phyloP scores from a whole-genome alignment of 1,140 invertebrate species.

The Meloidogyne floridensis region DNA sequence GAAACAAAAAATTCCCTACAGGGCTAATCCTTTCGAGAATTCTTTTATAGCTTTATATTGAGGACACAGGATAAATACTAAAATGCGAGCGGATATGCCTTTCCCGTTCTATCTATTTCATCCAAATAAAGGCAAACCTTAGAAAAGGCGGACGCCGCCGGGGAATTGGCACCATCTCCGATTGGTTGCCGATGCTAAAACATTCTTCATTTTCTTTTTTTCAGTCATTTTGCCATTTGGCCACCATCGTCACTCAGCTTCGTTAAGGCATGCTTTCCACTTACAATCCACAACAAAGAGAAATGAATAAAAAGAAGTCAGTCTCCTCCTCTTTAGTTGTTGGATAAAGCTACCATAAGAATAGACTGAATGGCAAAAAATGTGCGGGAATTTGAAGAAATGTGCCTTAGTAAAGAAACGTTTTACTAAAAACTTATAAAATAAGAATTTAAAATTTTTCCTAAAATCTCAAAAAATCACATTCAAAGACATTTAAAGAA shows the following conservation, averaged over 20 bases:
- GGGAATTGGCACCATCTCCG: slow-evolving; percentile 30
- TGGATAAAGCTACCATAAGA: not conserved
- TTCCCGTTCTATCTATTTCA: not conserved
- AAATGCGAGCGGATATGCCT: not conserved
- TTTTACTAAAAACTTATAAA: too few relatives aligned
- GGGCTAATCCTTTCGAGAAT: slow-evolving; percentile 34
- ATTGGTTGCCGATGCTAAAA: slow-evolving; percentile 23
- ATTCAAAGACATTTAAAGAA: not conserved
- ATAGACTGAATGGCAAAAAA: not conserved
- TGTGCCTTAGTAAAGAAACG: not conserved
- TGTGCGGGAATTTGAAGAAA: slow-evolving; percentile 22
- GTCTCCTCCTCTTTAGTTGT: not conserved
- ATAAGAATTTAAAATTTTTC: too few relatives aligned
- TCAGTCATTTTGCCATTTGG: not conserved
- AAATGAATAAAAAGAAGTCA: not conserved
- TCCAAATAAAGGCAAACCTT: not conserved
- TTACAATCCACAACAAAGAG: not conserved
- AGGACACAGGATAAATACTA: not conserved
- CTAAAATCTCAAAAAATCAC: too few relatives aligned
- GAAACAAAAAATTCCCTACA: slow-evolving; percentile 21
- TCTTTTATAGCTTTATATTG: slow-evolving; percentile 22
- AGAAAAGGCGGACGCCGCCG: slow-evolving; percentile 6
- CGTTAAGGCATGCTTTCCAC: not conserved
- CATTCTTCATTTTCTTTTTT: not conserved
- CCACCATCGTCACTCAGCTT: not conserved